These are phyloP conservation scores for Rhagonycha lutea DNA, from an alignment of 2,888 invertebrate species.

Conservation along the genomic window DNA sequence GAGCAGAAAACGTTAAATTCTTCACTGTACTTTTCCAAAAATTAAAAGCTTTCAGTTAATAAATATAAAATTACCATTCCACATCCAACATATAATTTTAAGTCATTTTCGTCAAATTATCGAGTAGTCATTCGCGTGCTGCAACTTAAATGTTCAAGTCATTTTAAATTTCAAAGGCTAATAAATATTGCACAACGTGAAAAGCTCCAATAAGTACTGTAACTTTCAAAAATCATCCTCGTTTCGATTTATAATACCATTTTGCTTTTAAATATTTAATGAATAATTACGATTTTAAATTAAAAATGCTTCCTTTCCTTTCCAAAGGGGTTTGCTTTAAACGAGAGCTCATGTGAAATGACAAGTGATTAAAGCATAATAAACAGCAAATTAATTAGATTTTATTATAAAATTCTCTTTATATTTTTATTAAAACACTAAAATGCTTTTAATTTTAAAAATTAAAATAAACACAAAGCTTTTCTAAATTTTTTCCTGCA, in stretches of 20 bases:
- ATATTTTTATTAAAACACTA: background rate
- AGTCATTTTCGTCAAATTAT: background rate
- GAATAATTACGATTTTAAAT: background rate
- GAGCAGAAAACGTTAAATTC: slow-evolving; percentile 8
- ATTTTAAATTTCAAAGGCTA: background rate
- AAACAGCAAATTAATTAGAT: background rate
- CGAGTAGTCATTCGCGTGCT: background rate
- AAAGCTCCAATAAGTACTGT: background rate
- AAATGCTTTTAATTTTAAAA: background rate
- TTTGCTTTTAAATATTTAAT: background rate
- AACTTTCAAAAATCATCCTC: background rate
- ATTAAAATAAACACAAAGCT: background rate
- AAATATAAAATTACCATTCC: background rate
- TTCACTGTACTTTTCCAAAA: background rate
- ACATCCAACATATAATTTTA: background rate
- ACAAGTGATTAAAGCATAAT: background rate
- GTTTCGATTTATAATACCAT: background rate
- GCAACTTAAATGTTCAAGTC: background rate
- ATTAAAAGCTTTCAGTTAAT: background rate
- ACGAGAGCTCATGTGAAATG: background rate
- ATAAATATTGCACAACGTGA: background rate
- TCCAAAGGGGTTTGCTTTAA: background rate
- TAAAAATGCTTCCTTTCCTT: background rate
- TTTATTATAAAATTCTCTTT: background rate
- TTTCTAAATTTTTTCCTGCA: background rate